Conservation (phyloP, 2,113 vertebrate genomes). For the Thymallus thymallus region DNA sequence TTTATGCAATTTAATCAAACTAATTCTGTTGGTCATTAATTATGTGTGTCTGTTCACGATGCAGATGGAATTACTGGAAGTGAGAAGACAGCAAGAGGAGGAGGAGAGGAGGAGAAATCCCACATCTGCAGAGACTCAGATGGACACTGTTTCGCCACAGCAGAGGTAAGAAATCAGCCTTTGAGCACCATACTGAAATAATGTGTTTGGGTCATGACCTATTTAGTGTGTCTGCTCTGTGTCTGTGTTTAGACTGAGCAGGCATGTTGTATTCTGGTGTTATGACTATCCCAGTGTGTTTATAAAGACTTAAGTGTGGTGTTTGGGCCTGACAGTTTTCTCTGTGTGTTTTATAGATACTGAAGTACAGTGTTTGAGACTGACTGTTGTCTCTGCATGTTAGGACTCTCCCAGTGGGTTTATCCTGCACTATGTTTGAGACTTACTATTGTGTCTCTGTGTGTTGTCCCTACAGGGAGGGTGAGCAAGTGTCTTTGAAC, state of each 20-base stretch:
- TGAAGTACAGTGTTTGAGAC: not conserved
- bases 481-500: conserved; percentile 86
- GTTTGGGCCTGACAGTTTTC: not conserved
- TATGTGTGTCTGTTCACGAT: not conserved
- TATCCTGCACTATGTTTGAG: not conserved
- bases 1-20: not conserved
- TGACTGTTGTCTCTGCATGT: not conserved
- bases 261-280: not conserved
- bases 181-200: no score
- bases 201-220: not conserved
- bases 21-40: not conserved
- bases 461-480: conserved; percentile 61
- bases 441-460: conserved; percentile 2
- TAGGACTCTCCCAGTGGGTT: not conserved
- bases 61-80: conserved; percentile 91
- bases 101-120: conserved; percentile 90
- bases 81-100: conserved; percentile 94
- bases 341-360: not conserved
- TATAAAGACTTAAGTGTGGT: not conserved
- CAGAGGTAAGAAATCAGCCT: conserved; percentile 21
- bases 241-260: conserved; percentile 18
- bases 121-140: conserved; percentile 69
- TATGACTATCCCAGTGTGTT: not conserved
- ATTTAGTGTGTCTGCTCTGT: not conserved
- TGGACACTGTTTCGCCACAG: conserved; percentile 40